These are phyloP conservation scores for Sinentomon sp. DNA, from an alignment of 2,888 invertebrate genomes.

Conservation along the genomic window DNA sequence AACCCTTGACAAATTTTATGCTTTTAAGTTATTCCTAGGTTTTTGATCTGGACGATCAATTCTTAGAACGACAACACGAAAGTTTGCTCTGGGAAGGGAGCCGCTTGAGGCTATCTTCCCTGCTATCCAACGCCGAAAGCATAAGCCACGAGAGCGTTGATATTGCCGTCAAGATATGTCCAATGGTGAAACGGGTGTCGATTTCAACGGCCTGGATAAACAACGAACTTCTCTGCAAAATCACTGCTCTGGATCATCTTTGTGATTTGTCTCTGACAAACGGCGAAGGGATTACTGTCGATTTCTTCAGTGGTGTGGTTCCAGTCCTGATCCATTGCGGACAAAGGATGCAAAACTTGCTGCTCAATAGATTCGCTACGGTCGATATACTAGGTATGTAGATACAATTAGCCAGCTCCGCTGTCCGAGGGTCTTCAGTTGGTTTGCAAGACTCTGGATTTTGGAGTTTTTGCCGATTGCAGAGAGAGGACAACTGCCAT, in stretches of 20 bases:
- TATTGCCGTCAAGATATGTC: not conserved
- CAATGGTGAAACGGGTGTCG: slow-evolving; percentile 15
- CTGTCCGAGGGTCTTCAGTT: no score
- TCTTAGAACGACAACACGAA: no score
- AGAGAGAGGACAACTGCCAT: no score
- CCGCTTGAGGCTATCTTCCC: slow-evolving; percentile 16
- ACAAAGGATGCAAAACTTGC: slow-evolving; percentile 17
- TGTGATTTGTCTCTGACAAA: slow-evolving; percentile 17
- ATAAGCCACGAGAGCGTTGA: slow-evolving; percentile 12
- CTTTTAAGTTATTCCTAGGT: no score
- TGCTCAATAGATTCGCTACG: slow-evolving; percentile 18
- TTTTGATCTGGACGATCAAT: no score
- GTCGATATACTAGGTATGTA: slow-evolving; percentile 18
- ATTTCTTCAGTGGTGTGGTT: slow-evolving; percentile 19
- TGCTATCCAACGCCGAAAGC: slow-evolving; percentile 16
- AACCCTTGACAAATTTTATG: no score
- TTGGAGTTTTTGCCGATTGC: no score
- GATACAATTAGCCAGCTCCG: no score
- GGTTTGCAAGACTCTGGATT: no score
- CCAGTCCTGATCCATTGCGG: slow-evolving; percentile 19
- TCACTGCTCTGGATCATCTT: slow-evolving; percentile 15
- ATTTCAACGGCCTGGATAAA: slow-evolving; percentile 18
- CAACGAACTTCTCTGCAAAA: slow-evolving; percentile 19
- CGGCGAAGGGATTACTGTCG: slow-evolving; percentile 18
- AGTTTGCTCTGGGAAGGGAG: no score